Evolutionary conservation across 2,113 vertebrate genomes (phyloP), one percentile per base, ranked within the genome.

Genomic region (Eulemur macaco): DNA sequence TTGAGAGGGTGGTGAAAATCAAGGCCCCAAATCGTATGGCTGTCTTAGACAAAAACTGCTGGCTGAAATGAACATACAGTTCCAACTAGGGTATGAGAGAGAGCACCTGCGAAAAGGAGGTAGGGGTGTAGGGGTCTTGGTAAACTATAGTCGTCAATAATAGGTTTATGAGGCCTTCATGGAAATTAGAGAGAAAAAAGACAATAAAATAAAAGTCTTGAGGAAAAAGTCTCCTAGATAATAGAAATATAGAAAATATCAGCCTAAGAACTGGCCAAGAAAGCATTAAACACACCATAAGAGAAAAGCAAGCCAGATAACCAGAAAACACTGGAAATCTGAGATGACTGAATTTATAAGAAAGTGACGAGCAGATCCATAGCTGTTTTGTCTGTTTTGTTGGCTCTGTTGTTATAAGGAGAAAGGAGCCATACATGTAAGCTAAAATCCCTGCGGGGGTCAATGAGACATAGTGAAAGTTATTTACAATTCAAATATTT

Each of bases 381-480:
- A 14, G 29, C 34, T 56, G 20, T 56, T 56, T 56, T 56, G 54
- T 56, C 54, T 74, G 21, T 6, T 94, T 66, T 42, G 42, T 77
- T 63, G 34, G 45, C 34, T 96, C 39, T 73, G 13, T 39, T 89
- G 42, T 9, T 6, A 4, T 23, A 63, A 0, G 3, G 8, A 71
- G 45, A n/a, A 23, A 92, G 42, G 39, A 83, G 7, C 0, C 34
- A 76, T 84, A 73, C 68, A 64, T 37, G 39, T 9, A 77, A 88
- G 50, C 14, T 94, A 63, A 78, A 91, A 85, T 45, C 29, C 31
- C 52, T 58, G 42, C 34, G 54, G 42, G 14, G 14, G 45, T 74
- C 66, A 92, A 71, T 60, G n/a, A 89, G 54, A 90, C 25, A 34
- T 31, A 17, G 52, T 42, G 23, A 66, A 96, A 87, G 56, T 56